Conservation (phyloP, 2,797 vertebrate species). For the Rhinella marina region DNA sequence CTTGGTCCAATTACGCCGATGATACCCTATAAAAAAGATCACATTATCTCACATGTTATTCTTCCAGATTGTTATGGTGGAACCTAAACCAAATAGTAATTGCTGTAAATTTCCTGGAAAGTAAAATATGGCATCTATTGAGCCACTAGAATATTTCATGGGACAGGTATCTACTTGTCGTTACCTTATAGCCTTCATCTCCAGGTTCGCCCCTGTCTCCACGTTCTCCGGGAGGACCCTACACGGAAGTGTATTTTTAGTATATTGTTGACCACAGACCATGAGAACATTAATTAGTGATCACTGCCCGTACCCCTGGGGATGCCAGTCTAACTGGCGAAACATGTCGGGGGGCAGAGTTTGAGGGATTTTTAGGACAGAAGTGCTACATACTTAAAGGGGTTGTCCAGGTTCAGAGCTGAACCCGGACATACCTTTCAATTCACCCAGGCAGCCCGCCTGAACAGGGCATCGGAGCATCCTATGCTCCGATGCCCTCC, state of each 20-base stretch:
- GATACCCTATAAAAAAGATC: conserved; percentile 79
- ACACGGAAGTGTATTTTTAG: conserved; percentile 68
- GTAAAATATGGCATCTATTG: too few species aligned
- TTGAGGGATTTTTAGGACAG: too few species aligned
- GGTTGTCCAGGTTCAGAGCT: too few species aligned
- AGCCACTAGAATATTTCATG: background rate
- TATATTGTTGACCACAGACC: conserved; percentile 2
- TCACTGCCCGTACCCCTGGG: too few species aligned
- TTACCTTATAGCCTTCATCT: conserved; percentile 91
- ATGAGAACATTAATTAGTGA: too few species aligned
- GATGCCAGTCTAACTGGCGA: too few species aligned
- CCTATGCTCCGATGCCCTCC: too few species aligned
- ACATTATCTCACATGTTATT: background rate
- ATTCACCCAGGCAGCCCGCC: too few species aligned
- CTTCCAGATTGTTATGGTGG: background rate
- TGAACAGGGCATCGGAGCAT: too few species aligned
- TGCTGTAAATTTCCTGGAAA: background rate
- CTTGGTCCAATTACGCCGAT: conserved; percentile 80
- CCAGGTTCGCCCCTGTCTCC: conserved; percentile 91
- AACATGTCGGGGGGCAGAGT: too few species aligned
- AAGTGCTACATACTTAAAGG: too few species aligned
- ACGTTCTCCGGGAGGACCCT: conserved; percentile 85
- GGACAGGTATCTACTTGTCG: background rate
- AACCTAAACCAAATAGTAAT: background rate
- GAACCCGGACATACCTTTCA: too few species aligned